A percentile compares a stretch with the other conserved stretches of the same genome.
phyloP scores from a whole-genome alignment of 2,888 invertebrate species.

The Cantharis lateralis region DNA sequence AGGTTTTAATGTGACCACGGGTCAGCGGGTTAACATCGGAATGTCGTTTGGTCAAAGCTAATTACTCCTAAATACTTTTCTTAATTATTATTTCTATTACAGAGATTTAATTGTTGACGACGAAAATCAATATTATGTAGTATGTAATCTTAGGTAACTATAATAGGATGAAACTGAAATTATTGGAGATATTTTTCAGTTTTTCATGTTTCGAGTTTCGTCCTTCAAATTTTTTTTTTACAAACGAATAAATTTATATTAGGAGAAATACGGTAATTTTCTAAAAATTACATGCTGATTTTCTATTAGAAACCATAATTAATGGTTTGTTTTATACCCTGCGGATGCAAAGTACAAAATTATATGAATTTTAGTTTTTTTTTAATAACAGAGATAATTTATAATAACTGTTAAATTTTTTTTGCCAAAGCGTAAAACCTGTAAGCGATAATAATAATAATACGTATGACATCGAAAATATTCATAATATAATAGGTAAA shows the following conservation, averaged over 20 bases:
- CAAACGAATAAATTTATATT: not conserved
- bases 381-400: not conserved
- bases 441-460: not conserved
- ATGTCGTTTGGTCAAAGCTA: constrained; percentile 20
- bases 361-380: not conserved
- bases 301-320: not conserved
- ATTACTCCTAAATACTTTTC: not conserved
- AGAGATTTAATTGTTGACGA: not conserved
- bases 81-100: not conserved
- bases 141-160: not conserved
- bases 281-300: not conserved
- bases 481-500: not conserved
- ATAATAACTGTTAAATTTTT: not conserved
- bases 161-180: no score
- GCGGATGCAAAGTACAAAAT: not conserved
- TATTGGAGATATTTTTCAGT: not conserved
- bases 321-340: not conserved
- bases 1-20: constrained; percentile 37
- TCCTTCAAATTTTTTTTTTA: not conserved
- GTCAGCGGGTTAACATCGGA: constrained; percentile 38
- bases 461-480: not conserved
- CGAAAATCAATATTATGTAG: not conserved
- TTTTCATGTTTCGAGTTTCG: not conserved
- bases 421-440: not conserved
- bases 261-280: not conserved